Conservation (phyloP, 2,113 vertebrate species). For the Austrofundulus limnaeus region DNA sequence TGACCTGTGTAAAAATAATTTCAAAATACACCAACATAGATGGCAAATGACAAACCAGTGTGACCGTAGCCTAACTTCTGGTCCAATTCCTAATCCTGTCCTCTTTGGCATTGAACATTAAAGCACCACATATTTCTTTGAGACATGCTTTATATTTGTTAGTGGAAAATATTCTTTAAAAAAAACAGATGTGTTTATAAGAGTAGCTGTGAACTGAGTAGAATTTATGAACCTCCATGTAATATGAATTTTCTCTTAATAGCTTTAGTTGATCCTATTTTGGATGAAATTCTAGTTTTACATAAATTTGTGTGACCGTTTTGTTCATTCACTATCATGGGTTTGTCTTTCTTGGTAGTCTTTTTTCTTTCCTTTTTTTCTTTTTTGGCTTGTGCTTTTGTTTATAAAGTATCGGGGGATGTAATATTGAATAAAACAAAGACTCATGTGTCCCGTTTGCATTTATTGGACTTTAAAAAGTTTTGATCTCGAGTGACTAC, state of each 20-base stretch:
- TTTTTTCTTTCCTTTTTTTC: too few species aligned
- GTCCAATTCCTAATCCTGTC: too few species aligned
- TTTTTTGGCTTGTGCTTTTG: slow-evolving; percentile 2
- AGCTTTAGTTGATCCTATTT: slow-evolving; percentile 28
- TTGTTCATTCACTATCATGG: slow-evolving; percentile 13
- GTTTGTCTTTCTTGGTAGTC: too few species aligned
- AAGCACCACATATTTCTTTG: background rate
- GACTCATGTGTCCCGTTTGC: background rate
- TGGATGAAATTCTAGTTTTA: slow-evolving; percentile 50
- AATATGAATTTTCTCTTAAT: slow-evolving; percentile 33
- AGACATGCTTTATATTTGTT: background rate
- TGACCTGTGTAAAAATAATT: too few species aligned
- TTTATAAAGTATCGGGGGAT: slow-evolving; percentile 20
- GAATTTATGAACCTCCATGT: slow-evolving; percentile 22
- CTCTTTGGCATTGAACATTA: background rate
- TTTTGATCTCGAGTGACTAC: slow-evolving; percentile 1
- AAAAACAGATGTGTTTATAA: background rate
- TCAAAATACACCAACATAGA: too few species aligned
- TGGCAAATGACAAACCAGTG: too few species aligned
- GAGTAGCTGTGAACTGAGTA: slow-evolving; percentile 10
- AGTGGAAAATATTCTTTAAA: background rate
- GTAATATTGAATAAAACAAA: slow-evolving; percentile 22
- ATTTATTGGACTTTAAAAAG: slow-evolving; percentile 14
- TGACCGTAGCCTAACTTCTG: too few species aligned
- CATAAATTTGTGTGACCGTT: slow-evolving; percentile 29